A percentile compares a stretch with the other conserved stretches of the same genome.
phyloP scores from a whole-genome alignment of 2,888 invertebrate species.

The Apamea epomidion region DNA sequence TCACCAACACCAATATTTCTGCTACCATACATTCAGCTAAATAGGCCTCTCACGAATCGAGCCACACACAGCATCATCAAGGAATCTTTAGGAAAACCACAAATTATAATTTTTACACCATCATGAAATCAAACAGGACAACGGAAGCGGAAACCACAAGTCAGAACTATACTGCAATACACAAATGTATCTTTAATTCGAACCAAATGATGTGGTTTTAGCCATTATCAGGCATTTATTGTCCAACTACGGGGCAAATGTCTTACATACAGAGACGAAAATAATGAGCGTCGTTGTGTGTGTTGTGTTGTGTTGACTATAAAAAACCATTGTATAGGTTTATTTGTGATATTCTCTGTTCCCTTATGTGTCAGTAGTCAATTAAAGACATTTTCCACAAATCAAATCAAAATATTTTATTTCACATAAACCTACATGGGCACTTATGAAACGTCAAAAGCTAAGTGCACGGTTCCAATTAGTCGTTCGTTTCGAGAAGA shows the following conservation, averaged over 20 bases:
- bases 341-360: neutral
- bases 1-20: neutral
- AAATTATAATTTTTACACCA: constrained; percentile 17
- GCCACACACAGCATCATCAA: neutral
- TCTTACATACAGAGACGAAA: neutral
- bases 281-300: neutral
- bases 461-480: neutral
- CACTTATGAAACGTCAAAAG: too few species aligned
- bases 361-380: neutral
- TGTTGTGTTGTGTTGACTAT: neutral
- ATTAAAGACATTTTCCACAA: neutral
- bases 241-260: neutral
- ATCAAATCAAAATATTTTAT: neutral
- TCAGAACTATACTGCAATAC: constrained; percentile 23
- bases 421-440: neutral
- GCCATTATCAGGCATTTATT: neutral
- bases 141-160: constrained; percentile 35
- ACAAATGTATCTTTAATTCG: constrained; percentile 38
- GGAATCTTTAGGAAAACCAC: constrained; percentile 21
- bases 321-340: neutral
- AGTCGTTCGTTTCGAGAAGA: neutral
- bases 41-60: neutral
- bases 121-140: constrained; percentile 23
- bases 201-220: constrained; percentile 34
- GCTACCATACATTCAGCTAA: too few species aligned